A percentile compares a stretch with the other conserved stretches of the same genome.
These are phyloP conservation scores for Glandiceps talaboti DNA, from an alignment of 53 echinoderm and acorn worm species.

Conservation along the genomic window DNA sequence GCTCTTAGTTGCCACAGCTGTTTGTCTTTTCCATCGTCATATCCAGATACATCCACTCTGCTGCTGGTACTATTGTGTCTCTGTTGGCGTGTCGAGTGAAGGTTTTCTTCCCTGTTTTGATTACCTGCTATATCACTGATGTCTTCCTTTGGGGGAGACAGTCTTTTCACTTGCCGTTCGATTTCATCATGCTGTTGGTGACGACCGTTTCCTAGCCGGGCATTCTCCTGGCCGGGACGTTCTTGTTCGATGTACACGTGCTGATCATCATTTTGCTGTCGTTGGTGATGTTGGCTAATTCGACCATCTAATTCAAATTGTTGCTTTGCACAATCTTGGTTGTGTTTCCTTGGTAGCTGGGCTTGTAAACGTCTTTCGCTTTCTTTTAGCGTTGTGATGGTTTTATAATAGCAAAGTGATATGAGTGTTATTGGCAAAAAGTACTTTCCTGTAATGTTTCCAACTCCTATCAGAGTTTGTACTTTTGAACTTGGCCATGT, in stretches of 20 bases:
- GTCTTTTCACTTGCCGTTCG: no score
- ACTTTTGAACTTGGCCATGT: not conserved
- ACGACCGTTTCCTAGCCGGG: not conserved
- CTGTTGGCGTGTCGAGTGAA: no score
- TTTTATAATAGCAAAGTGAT: not conserved
- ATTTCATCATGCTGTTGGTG: not conserved
- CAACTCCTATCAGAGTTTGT: not conserved
- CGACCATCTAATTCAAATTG: not conserved
- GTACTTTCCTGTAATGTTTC: conserved; percentile 13
- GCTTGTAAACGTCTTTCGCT: not conserved
- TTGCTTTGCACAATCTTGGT: not conserved
- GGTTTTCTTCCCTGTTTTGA: no score
- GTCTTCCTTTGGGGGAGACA: no score
- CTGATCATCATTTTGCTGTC: no score
- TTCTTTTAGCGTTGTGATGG: not conserved
- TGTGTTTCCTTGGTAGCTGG: not conserved
- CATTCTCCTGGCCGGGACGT: not conserved
- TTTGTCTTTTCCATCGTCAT: no score
- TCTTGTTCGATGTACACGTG: no score
- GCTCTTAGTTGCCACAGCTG: conserved; percentile 54
- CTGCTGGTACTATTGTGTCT: no score
- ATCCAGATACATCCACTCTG: no score
- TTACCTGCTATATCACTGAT: no score
- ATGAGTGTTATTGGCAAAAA: conserved; percentile 35
- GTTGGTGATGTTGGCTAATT: not conserved